Evolutionary conservation across 2,113 vertebrate genomes (phyloP).

Genomic region (Sarotherodon lohbergeri): DNA sequence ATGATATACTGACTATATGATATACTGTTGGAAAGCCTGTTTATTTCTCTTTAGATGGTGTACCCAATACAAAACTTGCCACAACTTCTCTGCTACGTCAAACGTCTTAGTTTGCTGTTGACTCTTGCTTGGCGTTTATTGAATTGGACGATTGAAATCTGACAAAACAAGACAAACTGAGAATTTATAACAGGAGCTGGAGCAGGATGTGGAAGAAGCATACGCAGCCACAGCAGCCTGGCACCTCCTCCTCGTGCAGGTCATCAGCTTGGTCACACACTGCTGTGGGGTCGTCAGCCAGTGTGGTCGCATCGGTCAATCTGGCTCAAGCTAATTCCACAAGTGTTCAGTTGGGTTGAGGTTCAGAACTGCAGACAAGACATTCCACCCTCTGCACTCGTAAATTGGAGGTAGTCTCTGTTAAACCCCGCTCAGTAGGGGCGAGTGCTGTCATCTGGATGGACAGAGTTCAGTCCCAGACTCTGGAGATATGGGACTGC

Average conservation of each 20-base stretch:
- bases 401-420: not conserved
- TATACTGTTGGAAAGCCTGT: not conserved
- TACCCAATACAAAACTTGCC: not conserved
- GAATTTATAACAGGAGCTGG: not conserved
- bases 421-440: not conserved
- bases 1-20: not conserved
- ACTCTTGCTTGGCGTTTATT: not conserved
- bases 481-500: not conserved
- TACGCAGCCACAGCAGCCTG: not conserved
- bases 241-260: not conserved
- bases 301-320: not conserved
- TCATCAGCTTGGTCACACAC: not conserved
- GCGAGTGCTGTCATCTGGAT: not conserved
- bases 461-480: not conserved
- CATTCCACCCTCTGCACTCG: not conserved
- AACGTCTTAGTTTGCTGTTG: rapidly evolving
- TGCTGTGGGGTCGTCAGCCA: not conserved
- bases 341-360: not conserved
- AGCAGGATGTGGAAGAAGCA: not conserved
- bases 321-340: not conserved
- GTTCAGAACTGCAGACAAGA: not conserved
- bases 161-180: not conserved
- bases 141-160: not conserved
- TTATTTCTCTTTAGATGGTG: not conserved
- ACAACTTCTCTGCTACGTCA: not conserved